A percentile compares a stretch with the other conserved stretches of the same genome.
These are phyloP conservation scores for Agriotes lineatus DNA, from an alignment of 2,888 invertebrate genomes.

Conservation along the genomic window DNA sequence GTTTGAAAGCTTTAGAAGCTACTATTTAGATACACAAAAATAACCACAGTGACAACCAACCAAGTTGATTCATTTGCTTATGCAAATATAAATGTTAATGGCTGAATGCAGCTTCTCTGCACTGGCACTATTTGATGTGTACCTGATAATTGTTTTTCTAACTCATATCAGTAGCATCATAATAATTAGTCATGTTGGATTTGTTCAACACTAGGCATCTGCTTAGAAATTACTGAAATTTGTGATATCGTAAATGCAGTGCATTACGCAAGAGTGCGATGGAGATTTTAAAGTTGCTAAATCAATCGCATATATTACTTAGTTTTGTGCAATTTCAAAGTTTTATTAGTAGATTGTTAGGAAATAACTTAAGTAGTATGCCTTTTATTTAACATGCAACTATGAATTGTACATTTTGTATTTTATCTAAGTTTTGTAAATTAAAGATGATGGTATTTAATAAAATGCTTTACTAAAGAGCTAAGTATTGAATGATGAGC, in stretches of 20 bases:
- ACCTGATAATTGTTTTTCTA: slow-evolving; percentile 7
- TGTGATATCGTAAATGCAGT: slow-evolving; percentile 43
- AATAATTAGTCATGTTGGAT: neutral
- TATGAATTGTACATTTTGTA: slow-evolving; percentile 32
- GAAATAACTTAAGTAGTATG: slow-evolving; percentile 1
- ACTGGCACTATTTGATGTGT: neutral
- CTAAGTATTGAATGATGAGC: neutral
- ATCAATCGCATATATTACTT: slow-evolving; percentile 1
- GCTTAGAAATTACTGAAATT: slow-evolving; percentile 27
- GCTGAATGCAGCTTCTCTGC: neutral
- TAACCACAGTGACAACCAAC: no score
- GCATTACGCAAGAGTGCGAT: slow-evolving; percentile 39
- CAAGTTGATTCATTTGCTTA: no score
- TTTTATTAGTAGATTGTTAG: slow-evolving; percentile 2
- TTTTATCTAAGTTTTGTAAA: slow-evolving; percentile 33
- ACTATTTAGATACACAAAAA: no score
- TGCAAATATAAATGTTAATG: no score
- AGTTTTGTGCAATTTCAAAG: slow-evolving; percentile 13
- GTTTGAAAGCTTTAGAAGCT: no score
- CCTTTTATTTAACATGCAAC: slow-evolving; percentile 16
- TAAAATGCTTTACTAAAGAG: slow-evolving; percentile 26
- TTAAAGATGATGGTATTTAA: slow-evolving; percentile 9
- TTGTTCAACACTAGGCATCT: neutral
- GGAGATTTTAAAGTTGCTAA: slow-evolving; percentile 10
- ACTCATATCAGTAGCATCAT: neutral